A percentile compares a stretch with the other conserved stretches of the same genome.
phyloP scores from a whole-genome alignment of 2,888 invertebrate species.

The Sicus ferrugineus region DNA sequence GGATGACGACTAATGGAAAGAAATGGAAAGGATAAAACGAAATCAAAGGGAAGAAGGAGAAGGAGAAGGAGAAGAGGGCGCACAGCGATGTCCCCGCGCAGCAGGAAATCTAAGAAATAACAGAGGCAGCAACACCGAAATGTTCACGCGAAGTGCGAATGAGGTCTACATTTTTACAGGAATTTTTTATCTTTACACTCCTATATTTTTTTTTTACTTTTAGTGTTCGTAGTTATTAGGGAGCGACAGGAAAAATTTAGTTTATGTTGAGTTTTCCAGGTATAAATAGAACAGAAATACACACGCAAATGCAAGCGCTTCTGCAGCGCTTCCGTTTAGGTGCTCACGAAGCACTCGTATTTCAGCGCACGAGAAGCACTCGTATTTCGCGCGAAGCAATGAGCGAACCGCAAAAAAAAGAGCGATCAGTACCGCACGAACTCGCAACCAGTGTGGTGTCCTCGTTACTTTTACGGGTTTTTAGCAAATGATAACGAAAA shows the following conservation, averaged over 20 bases:
- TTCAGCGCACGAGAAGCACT: background rate
- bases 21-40: background rate
- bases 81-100: background rate
- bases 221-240: background rate
- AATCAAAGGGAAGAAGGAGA: constrained; percentile 8
- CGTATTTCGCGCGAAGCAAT: background rate
- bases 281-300: background rate
- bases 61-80: background rate
- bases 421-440: no score
- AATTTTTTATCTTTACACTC: no score
- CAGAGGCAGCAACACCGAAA: background rate
- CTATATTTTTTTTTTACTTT: background rate
- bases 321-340: no score
- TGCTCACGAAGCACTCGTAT: background rate
- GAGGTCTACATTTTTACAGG: constrained; percentile 20
- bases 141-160: background rate
- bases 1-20: background rate
- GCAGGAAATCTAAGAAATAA: background rate
- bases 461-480: constrained; percentile 4
- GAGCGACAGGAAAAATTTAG: background rate
- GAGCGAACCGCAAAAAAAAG: no score
- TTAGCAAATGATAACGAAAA: constrained; percentile 18
- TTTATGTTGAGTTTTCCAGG: background rate
- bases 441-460: no score
- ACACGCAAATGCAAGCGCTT: no score